phyloP scores from a whole-genome alignment of 2,113 vertebrate genomes.

The Rhegmatorhina hoffmannsi region DNA sequence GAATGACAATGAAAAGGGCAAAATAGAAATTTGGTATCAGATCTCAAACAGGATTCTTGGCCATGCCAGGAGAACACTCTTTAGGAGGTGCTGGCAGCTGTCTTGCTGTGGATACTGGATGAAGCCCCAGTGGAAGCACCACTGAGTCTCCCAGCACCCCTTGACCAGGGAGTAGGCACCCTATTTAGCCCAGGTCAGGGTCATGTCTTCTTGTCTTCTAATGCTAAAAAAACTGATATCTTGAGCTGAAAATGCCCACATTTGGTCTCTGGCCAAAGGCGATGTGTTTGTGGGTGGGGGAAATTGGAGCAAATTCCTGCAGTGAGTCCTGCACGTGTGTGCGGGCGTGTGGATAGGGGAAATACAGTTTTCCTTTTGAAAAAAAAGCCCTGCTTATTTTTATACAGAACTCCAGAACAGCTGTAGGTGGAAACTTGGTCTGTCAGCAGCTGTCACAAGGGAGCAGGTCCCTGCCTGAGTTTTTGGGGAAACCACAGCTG shows the following conservation, averaged over 20 bases:
- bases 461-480: constrained; percentile 58
- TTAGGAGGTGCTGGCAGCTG: background rate
- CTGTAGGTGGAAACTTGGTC: constrained; percentile 67
- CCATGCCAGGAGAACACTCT: background rate
- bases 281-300: constrained; percentile 64
- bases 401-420: constrained; percentile 54
- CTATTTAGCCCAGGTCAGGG: background rate
- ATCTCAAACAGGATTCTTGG: background rate
- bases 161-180: accelerated
- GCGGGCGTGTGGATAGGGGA: constrained; percentile 3
- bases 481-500: constrained; percentile 69
- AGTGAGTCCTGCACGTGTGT: constrained; percentile 30
- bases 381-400: constrained; percentile 60
- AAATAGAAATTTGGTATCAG: background rate
- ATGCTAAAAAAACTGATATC: background rate
- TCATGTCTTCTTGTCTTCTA: background rate
- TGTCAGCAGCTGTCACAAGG: constrained; percentile 64
- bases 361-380: constrained; percentile 53
- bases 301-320: constrained; percentile 63
- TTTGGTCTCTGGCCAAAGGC: constrained; percentile 49
- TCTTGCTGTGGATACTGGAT: background rate
- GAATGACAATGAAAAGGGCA: background rate
- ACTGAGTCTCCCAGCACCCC: background rate
- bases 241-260: constrained; percentile 25
- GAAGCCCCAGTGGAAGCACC: background rate